Evolutionary conservation across 1,140 invertebrate genomes (phyloP).

Genomic region (Amphibalanus amphitrite): DNA sequence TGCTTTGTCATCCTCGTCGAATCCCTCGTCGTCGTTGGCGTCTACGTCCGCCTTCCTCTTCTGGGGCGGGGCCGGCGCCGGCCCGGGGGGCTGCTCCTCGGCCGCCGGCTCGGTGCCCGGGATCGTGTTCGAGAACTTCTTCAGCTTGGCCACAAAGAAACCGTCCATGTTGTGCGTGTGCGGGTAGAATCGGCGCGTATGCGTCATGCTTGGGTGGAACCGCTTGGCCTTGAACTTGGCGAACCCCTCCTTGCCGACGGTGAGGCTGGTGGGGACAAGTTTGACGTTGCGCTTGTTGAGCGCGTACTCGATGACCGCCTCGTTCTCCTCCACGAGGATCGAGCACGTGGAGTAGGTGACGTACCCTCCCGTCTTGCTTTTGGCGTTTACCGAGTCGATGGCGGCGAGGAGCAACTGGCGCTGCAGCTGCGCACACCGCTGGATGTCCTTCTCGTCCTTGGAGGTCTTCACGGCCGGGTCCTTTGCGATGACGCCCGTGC

Average conservation of each 20-base stretch:
- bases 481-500: conserved; percentile 96
- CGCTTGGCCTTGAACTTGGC: conserved; percentile 55
- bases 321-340: conserved; percentile 92
- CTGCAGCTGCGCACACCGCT: conserved; percentile 82
- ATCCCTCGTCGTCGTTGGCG: not conserved
- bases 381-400: conserved; percentile 88
- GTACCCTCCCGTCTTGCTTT: conserved; percentile 77
- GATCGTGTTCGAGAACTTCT: conserved; percentile 38
- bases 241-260: conserved; percentile 92
- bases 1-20: not conserved
- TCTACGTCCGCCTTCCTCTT: not conserved
- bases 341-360: conserved; percentile 99
- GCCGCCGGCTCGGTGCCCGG: not conserved
- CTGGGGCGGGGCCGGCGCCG: too few species aligned
- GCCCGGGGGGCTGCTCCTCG: not conserved
- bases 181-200: conserved; percentile 85
- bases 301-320: conserved; percentile 91
- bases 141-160: conserved; percentile 97
- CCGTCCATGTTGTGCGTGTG: conserved; percentile 99
- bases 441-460: conserved; percentile 78
- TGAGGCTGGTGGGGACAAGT: conserved; percentile 76
- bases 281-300: conserved; percentile 83
- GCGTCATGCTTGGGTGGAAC: conserved; percentile 82
- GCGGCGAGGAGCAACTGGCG: conserved; percentile 82
- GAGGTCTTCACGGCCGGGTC: conserved; percentile 87